Conservation (phyloP, 2,888 invertebrate genomes). For the Oeneis ivallda region DNA sequence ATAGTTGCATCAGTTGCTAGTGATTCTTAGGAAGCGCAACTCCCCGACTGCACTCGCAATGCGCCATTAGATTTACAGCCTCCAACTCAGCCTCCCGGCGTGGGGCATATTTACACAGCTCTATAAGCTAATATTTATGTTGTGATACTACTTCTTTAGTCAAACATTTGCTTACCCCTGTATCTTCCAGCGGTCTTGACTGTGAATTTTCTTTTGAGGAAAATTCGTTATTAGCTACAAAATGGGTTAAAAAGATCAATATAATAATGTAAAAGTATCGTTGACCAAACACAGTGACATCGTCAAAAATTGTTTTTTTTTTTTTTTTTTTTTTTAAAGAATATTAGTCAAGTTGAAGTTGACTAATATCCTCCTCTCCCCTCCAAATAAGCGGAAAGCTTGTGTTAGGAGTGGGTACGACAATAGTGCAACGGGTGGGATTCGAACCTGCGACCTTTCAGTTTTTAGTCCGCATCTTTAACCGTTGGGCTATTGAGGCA, state of each 20-base stretch:
- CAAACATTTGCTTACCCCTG: background rate
- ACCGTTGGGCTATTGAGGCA: too few relatives aligned
- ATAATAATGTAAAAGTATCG: background rate
- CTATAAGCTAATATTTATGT: background rate
- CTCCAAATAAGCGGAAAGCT: too few relatives aligned
- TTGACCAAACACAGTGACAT: too few relatives aligned
- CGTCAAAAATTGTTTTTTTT: too few relatives aligned
- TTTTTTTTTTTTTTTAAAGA: too few relatives aligned
- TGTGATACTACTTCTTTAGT: background rate
- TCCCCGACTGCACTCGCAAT: conserved; percentile 57
- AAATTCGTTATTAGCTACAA: background rate
- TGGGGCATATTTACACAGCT: conserved; percentile 37
- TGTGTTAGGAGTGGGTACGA: too few relatives aligned
- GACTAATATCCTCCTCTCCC: too few relatives aligned
- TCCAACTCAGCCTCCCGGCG: conserved; percentile 48
- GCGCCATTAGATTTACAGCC: conserved; percentile 65
- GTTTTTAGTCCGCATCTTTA: too few relatives aligned
- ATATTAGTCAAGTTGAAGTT: too few relatives aligned
- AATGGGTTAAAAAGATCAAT: background rate
- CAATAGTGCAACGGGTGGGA: too few relatives aligned
- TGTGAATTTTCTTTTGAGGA: background rate
- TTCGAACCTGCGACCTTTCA: too few relatives aligned
- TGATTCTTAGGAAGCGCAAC: conserved; percentile 29
- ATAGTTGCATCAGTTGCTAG: conserved; percentile 42
- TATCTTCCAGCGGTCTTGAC: background rate